Percentiles rank a stretch among this genome's conserved stretches.
Conservation (phyloP, 2,888 invertebrate species). For the Phortica okadai region DNA sequence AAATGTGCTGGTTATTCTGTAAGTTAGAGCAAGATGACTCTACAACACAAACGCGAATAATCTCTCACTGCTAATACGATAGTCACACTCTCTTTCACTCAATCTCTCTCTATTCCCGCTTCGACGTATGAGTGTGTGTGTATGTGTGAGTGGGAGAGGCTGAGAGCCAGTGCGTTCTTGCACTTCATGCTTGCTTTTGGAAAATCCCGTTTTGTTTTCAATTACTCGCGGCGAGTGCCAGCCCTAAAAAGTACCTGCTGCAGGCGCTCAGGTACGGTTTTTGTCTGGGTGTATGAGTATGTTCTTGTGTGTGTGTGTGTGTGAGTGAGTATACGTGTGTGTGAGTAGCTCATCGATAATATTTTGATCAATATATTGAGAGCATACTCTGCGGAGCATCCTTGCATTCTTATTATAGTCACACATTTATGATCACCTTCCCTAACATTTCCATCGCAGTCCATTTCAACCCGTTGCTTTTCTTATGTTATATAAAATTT, state of each 20-base stretch:
- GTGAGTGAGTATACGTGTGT: neutral
- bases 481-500: neutral
- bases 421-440: neutral
- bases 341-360: neutral
- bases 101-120: neutral
- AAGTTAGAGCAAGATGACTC: constrained; percentile 47
- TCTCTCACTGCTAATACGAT: neutral
- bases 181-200: constrained; percentile 20
- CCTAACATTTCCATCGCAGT: neutral
- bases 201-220: constrained; percentile 45
- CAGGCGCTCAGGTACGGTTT: neutral
- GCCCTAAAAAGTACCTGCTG: constrained; percentile 26
- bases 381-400: constrained; percentile 4
- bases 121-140: neutral
- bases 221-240: constrained; percentile 28
- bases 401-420: neutral
- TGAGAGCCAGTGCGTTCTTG: constrained; percentile 37
- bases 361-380: neutral
- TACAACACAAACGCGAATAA: constrained; percentile 33
- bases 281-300: neutral
- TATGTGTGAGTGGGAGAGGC: constrained; percentile 42
- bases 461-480: neutral
- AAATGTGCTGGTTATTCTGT: neutral
- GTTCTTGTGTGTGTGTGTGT: neutral
- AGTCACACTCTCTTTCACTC: constrained; percentile 17